Percentiles rank a stretch among this genome's conserved stretches.
These are phyloP conservation scores for Plecotus auritus DNA, from an alignment of 2,113 vertebrate genomes.

Conservation along the genomic window DNA sequence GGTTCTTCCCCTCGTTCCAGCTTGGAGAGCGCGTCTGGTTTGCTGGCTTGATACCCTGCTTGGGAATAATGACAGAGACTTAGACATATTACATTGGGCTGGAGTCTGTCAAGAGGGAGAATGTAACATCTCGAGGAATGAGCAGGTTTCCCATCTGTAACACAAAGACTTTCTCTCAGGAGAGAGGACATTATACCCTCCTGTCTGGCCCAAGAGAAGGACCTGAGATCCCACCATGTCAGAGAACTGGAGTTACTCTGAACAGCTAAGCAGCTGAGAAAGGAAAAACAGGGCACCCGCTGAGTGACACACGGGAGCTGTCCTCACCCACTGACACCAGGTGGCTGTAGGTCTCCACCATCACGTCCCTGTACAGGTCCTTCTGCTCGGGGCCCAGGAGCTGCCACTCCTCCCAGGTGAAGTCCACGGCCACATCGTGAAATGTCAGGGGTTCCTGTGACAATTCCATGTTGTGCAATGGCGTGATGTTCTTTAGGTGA, in stretches of 20 bases:
- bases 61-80: neutral
- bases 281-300: neutral
- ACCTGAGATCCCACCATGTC: neutral
- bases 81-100: neutral
- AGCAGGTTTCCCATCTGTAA: neutral
- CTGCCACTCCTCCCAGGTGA: constrained; percentile 45
- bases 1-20: neutral
- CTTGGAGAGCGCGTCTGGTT: neutral
- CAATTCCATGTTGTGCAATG: neutral
- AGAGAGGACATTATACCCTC: neutral
- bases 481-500: neutral
- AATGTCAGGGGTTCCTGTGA: neutral
- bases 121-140: neutral
- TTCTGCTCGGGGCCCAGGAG: neutral
- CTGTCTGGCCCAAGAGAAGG: neutral
- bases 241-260: neutral
- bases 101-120: neutral
- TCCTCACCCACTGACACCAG: constrained; percentile 32
- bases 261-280: neutral
- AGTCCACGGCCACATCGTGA: neutral
- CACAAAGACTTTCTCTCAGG: neutral
- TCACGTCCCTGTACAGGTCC: neutral
- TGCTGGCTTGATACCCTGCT: constrained; percentile 4
- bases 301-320: neutral
- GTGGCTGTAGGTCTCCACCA: constrained; percentile 32